phyloP scores from a whole-genome alignment of 1,140 invertebrate genomes.

The Heliconius hermathena region DNA sequence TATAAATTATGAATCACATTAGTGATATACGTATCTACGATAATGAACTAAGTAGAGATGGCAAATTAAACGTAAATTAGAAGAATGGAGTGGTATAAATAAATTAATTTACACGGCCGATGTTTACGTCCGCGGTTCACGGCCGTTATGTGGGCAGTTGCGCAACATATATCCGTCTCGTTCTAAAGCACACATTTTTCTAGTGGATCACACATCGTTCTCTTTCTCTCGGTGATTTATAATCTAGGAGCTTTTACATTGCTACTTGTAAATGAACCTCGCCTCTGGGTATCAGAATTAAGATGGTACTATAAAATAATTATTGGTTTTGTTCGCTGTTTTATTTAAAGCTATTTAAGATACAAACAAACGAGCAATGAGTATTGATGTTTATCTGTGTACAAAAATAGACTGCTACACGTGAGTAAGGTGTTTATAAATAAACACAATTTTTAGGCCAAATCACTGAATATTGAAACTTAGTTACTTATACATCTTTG shows the following conservation, averaged over 20 bases:
- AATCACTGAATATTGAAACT: neutral
- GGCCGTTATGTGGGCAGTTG: constrained; percentile 39
- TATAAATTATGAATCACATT: neutral
- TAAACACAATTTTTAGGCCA: neutral
- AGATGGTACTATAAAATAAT: constrained; percentile 60
- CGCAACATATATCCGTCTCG: constrained; percentile 41
- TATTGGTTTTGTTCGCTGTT: constrained; percentile 45
- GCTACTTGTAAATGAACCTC: constrained; percentile 55
- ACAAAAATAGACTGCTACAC: neutral
- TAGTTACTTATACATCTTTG: neutral
- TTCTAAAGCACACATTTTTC: constrained; percentile 27
- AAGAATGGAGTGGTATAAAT: constrained; percentile 42
- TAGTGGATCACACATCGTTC: constrained; percentile 33
- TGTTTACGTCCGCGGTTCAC: constrained; percentile 53
- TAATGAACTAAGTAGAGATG: constrained; percentile 16
- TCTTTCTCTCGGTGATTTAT: constrained; percentile 62
- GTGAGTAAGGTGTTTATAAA: neutral
- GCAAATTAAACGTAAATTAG: constrained; percentile 37
- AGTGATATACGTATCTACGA: neutral
- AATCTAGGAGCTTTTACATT: constrained; percentile 53
- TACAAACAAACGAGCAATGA: neutral
- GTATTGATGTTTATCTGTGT: neutral
- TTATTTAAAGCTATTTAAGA: constrained; percentile 2
- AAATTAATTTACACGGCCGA: constrained; percentile 44
- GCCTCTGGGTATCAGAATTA: constrained; percentile 55